Percentiles rank a stretch among this genome's conserved stretches.
Evolutionary conservation across 2,113 vertebrate genomes (phyloP).

Genomic region (Antennarius striatus): DNA sequence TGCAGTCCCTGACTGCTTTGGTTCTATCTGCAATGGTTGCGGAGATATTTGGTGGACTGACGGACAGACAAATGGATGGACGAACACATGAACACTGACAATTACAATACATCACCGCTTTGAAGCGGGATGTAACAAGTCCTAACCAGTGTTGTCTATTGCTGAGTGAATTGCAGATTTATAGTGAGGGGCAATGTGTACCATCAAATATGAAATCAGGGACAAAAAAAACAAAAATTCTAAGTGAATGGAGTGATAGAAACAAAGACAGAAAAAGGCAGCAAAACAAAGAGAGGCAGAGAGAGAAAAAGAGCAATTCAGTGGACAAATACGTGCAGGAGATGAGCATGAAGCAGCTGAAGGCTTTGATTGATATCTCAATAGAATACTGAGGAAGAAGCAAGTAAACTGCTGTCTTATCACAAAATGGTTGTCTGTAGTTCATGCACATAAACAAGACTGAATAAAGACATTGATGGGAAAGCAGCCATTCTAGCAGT

Average conservation of each 20-base stretch:
- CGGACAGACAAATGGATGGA: too few species aligned
- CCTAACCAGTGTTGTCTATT: not conserved
- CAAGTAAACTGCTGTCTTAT: constrained; percentile 1
- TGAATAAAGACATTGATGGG: too few species aligned
- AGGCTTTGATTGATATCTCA: constrained; percentile 2
- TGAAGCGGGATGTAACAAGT: too few species aligned
- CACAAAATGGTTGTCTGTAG: constrained; percentile 1
- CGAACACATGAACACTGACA: too few species aligned
- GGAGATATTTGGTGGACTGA: too few species aligned
- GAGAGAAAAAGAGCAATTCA: too few species aligned
- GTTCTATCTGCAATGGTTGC: too few species aligned
- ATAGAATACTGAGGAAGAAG: not conserved
- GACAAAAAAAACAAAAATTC: not conserved
- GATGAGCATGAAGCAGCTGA: not conserved
- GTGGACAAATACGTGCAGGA: not conserved
- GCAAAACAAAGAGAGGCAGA: too few species aligned
- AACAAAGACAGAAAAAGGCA: not conserved
- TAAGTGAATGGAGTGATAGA: not conserved
- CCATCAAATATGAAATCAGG: not conserved
- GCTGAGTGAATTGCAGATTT: not conserved
- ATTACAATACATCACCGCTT: too few species aligned
- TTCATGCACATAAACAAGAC: not conserved
- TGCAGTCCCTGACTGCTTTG: too few species aligned
- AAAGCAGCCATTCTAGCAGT: too few species aligned
- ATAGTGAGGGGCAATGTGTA: not conserved